phyloP scores from a whole-genome alignment of 2,113 vertebrate genomes.

The Nibea coibor region DNA sequence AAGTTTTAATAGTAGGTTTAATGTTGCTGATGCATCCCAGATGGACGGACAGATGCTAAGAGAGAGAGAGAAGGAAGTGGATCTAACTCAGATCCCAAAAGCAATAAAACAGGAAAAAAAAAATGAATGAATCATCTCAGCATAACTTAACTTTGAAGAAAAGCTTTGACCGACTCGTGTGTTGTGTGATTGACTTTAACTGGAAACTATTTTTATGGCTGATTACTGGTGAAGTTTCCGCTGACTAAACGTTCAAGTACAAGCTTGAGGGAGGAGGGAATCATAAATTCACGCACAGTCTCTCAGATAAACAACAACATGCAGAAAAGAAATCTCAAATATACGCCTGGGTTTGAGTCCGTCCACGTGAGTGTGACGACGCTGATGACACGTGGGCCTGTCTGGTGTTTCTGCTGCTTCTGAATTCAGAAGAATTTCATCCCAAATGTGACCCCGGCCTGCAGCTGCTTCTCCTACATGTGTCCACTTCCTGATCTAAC shows the following conservation, averaged over 20 bases:
- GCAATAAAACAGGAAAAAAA: neutral
- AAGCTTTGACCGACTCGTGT: slow-evolving; percentile 21
- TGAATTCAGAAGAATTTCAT: no score
- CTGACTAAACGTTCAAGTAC: neutral
- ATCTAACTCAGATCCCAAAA: slow-evolving; percentile 26
- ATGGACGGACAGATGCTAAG: slow-evolving; percentile 29
- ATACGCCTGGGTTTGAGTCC: neutral
- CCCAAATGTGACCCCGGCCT: slow-evolving; percentile 45
- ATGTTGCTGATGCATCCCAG: slow-evolving; percentile 50
- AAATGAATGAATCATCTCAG: slow-evolving; percentile 52
- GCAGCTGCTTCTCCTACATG: slow-evolving; percentile 67
- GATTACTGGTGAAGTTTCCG: no score
- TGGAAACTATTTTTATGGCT: no score
- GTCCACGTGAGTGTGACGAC: neutral
- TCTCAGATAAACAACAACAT: no score
- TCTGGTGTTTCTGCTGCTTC: no score
- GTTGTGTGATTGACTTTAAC: no score
- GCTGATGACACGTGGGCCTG: slow-evolving; percentile 11
- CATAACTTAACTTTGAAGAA: slow-evolving; percentile 11
- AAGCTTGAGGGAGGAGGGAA: neutral
- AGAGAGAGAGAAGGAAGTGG: slow-evolving; percentile 16
- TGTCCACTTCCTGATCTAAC: slow-evolving; percentile 51
- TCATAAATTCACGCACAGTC: neutral
- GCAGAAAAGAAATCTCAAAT: neutral
- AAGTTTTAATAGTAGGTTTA: slow-evolving; percentile 32